Evolutionary conservation across 2,797 vertebrate species (phyloP), one percentile per base, ranked within the genome.

Genomic region (Triplophysa yarkandensis): DNA sequence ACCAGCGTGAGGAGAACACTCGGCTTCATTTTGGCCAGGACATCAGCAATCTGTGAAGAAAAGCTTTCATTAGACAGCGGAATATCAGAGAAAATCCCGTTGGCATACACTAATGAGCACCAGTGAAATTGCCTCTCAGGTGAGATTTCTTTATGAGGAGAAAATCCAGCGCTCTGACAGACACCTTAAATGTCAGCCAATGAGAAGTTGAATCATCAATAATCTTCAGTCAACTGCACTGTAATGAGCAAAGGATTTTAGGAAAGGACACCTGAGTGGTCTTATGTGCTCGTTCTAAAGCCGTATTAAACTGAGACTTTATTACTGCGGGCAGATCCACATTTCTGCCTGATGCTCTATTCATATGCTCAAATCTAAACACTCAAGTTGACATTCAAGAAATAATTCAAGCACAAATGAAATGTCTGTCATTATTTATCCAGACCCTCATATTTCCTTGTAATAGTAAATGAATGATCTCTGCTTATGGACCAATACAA

Each of bases 1-100:
- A 98, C 95, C 94, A 98, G 86, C 17, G 96, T 98, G 4, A 98
- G 94, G 19, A 98, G 93, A 39, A 92, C 86, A 1, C 92, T 89
- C 14, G 95, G 93, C 4, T 74, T 93, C 89, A 85, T 86, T 0
- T 75, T 92, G 71, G 85, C 79, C 84, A 98, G 90, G 41, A 95
- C 86, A 65, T 77, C 89, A 58, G 85, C 85, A 21, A 97, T 92
- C 96, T 98, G 87, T 62, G 62, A 25, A 83, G 67, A 80, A 82
- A 78, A 90, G 85, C 68, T 76, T 66, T 57, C 64, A 82, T 52
- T 52, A 68, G 28, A 54, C 28, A 2, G 27, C 10, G 0, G 9
- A 71, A 61, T 17, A 25, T 6, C 16, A 6, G 39, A n/a, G 28
- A 34, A 70, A n/a, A 48, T 58, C 68, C 41, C n/a, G 19, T 9